Evolutionary conservation across 2,888 invertebrate genomes (phyloP).

Genomic region (Micropterix aruncella): DNA sequence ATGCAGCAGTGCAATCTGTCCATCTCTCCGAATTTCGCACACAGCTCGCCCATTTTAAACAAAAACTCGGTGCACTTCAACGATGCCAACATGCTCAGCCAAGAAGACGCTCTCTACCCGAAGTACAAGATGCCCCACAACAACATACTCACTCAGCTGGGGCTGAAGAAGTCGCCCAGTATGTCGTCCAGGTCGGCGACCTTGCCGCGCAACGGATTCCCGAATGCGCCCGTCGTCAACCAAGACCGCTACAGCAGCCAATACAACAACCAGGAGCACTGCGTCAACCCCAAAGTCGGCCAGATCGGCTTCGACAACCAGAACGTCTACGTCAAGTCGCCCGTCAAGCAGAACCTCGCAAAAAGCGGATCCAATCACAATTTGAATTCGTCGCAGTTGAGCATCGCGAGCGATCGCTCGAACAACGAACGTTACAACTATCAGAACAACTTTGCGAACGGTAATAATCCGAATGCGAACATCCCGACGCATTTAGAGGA

Average conservation of each 20-base stretch:
- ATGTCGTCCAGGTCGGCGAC: conserved; percentile 50
- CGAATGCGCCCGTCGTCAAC: conserved; percentile 28
- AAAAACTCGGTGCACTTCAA: conserved; percentile 41
- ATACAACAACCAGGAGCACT: conserved; percentile 37
- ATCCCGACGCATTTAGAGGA: conserved; percentile 53
- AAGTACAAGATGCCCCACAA: conserved; percentile 22
- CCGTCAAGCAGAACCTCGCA: conserved; percentile 29
- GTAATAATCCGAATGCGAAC: conserved; percentile 24
- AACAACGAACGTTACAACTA: conserved; percentile 33
- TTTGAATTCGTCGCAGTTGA: conserved; percentile 32
- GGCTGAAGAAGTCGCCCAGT: conserved; percentile 32
- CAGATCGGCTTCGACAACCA: conserved; percentile 45
- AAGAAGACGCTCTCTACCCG: conserved; percentile 20
- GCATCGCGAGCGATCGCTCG: conserved; percentile 21
- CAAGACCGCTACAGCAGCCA: conserved; percentile 37
- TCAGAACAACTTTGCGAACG: conserved; percentile 19
- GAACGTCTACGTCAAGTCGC: conserved; percentile 18
- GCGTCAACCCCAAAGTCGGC: conserved; percentile 42
- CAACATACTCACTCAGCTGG: conserved; percentile 18
- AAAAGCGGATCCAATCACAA: conserved; percentile 32
- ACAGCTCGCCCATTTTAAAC: conserved; percentile 39
- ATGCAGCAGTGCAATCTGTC: not conserved
- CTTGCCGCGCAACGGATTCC: conserved; percentile 53
- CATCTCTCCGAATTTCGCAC: conserved; percentile 23
- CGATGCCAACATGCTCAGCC: conserved; percentile 22